These are phyloP conservation scores for Myiagra hebetior DNA, from an alignment of 2,113 vertebrate species.

Conservation along the genomic window DNA sequence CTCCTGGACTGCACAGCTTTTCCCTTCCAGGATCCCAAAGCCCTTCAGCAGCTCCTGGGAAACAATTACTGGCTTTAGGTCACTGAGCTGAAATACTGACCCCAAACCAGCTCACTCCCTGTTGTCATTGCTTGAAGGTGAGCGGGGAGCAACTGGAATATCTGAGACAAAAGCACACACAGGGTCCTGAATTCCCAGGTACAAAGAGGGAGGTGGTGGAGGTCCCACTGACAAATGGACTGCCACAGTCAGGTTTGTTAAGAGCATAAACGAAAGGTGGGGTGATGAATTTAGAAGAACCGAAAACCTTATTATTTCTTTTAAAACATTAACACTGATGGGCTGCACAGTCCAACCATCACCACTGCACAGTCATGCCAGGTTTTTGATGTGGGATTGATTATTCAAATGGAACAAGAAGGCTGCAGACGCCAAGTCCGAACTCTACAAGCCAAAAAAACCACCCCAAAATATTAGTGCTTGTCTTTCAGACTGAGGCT, in stretches of 20 bases:
- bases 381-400: not conserved
- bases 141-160: not conserved
- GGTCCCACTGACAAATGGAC: not conserved
- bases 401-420: not conserved
- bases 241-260: accelerated
- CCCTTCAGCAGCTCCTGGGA: not conserved
- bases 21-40: not conserved
- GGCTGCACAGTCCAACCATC: not conserved
- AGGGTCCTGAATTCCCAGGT: not conserved
- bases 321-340: not conserved
- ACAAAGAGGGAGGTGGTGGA: not conserved
- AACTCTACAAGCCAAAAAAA: not conserved
- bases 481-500: not conserved
- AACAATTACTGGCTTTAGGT: not conserved
- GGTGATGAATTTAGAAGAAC: not conserved
- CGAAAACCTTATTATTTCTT: not conserved
- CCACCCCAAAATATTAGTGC: not conserved
- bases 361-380: not conserved
- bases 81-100: not conserved
- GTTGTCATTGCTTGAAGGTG: not conserved
- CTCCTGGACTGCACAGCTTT: not conserved
- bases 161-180: accelerated
- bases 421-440: not conserved
- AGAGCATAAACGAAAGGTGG: not conserved
- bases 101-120: not conserved